Evolutionary conservation across 2,113 vertebrate species (phyloP).

Genomic region (Lampris incognitus): DNA sequence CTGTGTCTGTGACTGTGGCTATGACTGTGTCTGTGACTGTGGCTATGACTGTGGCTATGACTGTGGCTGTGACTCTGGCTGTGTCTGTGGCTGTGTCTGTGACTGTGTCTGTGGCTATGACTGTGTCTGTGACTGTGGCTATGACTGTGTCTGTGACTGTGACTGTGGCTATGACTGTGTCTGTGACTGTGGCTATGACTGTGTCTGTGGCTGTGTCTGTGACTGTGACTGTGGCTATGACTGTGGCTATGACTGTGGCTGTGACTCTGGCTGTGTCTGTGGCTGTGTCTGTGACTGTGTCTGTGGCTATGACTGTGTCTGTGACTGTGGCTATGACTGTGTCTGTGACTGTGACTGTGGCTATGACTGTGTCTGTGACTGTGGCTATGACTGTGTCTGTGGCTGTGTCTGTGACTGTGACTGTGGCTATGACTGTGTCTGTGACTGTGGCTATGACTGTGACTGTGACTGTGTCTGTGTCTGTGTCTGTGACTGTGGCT

Average conservation of each 20-base stretch:
- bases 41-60: conserved; percentile 42
- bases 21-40: conserved; percentile 35
- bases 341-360: conserved; percentile 42
- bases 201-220: conserved; percentile 41
- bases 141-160: conserved; percentile 35
- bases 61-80: conserved; percentile 34
- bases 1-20: conserved; percentile 33
- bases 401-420: conserved; percentile 37
- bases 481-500: conserved; percentile 25
- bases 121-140: conserved; percentile 25
- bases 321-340: conserved; percentile 36
- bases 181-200: conserved; percentile 34
- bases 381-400: conserved; percentile 37
- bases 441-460: conserved; percentile 16
- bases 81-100: conserved; percentile 38
- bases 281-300: conserved; percentile 38
- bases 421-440: conserved; percentile 41
- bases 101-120: conserved; percentile 33
- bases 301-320: conserved; percentile 26
- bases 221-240: conserved; percentile 28
- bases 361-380: conserved; percentile 33
- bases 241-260: conserved; percentile 41
- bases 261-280: conserved; percentile 34
- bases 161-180: conserved; percentile 45
- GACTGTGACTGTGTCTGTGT: conserved; percentile 51